A percentile compares a stretch with the other conserved stretches of the same genome.
Evolutionary conservation across 2,797 vertebrate species (phyloP).

Genomic region (Gadopsis marmoratus): DNA sequence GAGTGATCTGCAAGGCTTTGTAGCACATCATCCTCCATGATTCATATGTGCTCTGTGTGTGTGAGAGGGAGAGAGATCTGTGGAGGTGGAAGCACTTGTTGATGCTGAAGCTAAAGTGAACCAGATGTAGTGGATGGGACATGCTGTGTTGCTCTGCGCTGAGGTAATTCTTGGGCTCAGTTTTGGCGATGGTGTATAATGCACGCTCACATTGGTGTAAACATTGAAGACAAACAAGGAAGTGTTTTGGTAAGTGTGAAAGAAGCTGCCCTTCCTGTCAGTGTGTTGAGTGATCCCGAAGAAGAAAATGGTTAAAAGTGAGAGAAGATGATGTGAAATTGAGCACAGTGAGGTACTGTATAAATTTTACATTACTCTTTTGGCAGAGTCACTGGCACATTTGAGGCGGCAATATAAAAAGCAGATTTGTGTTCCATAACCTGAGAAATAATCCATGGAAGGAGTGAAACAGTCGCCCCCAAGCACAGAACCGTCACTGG

Average conservation of each 20-base stretch:
- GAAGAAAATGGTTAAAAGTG: background rate
- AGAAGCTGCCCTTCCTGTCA: slow-evolving; percentile 21
- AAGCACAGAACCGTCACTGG: slow-evolving; percentile 22
- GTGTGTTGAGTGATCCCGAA: slow-evolving; percentile 3
- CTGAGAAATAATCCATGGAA: slow-evolving; percentile 45
- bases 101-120: slow-evolving; percentile 84
- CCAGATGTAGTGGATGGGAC: slow-evolving; percentile 85
- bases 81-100: slow-evolving; percentile 78
- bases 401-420: slow-evolving; percentile 48
- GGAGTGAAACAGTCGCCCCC: slow-evolving; percentile 33
- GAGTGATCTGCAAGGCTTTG: slow-evolving; percentile 54
- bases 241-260: slow-evolving; percentile 59
- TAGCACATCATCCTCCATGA: slow-evolving; percentile 54
- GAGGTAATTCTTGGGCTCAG: slow-evolving; percentile 78
- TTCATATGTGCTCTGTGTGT: slow-evolving; percentile 53
- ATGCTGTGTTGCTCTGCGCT: slow-evolving; percentile 75
- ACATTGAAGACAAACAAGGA: slow-evolving; percentile 57
- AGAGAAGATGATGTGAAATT: slow-evolving; percentile 3
- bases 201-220: slow-evolving; percentile 46
- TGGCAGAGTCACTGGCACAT: slow-evolving; percentile 32
- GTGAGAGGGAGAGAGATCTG: slow-evolving; percentile 19
- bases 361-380: slow-evolving; percentile 10
- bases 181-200: slow-evolving; percentile 62
- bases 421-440: slow-evolving; percentile 49
- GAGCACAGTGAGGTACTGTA: background rate